These are phyloP conservation scores for Eristalis arbustorum DNA, from an alignment of 2,888 invertebrate species.

Conservation along the genomic window DNA sequence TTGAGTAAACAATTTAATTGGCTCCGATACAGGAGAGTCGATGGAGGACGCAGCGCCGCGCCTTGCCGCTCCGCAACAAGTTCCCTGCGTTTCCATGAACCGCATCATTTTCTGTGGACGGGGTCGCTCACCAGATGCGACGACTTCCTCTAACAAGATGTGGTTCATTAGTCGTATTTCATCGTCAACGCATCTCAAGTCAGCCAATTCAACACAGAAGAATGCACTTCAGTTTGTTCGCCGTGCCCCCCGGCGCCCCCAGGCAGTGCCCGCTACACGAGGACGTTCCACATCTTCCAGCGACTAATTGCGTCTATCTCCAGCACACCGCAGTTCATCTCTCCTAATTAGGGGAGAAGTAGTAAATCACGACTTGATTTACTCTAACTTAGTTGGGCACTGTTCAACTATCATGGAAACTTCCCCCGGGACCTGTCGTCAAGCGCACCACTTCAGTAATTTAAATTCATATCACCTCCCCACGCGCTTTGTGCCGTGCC, in stretches of 20 bases:
- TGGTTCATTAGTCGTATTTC: background rate
- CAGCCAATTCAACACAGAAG: background rate
- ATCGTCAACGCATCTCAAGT: background rate
- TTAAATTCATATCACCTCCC: background rate
- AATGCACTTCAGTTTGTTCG: background rate
- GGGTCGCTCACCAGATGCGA: background rate
- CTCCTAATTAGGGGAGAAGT: slow-evolving; percentile 7
- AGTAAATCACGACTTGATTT: slow-evolving; percentile 6
- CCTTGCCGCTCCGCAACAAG: too few species aligned
- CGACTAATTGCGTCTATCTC: slow-evolving; percentile 9
- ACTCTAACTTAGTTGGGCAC: background rate
- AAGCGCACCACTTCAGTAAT: background rate
- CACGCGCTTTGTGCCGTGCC: background rate
- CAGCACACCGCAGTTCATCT: background rate
- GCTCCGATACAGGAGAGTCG: background rate
- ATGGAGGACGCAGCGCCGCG: background rate
- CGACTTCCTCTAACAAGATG: background rate
- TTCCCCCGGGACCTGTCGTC: background rate
- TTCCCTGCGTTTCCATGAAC: background rate
- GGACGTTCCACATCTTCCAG: background rate
- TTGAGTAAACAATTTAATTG: background rate
- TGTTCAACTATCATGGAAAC: background rate
- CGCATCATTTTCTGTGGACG: background rate
- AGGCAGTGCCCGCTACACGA: background rate
- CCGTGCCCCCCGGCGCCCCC: background rate